Base-by-base conservation (phyloP, 2,888 invertebrate species). In the Abscondita cerata region DNA sequence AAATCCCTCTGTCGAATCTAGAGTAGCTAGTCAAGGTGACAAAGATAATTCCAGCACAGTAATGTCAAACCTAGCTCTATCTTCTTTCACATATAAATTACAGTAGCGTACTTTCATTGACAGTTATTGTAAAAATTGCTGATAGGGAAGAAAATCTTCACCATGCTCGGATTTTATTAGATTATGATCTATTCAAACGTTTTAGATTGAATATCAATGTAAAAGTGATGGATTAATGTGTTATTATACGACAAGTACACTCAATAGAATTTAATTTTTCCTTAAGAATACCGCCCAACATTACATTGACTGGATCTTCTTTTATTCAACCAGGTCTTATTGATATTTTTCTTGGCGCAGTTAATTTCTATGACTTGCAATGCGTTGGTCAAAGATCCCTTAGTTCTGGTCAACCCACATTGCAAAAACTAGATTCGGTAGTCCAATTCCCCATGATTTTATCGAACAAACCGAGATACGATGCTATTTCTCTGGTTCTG, bases 351-450 rank as follows among this genome's bases (percentile, higher is more conserved):
- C 33, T 64, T 41, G 64, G 64, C 3, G 16, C 53, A 0, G 9
- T 48, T 12, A n/a, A 40, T 1, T 60, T 61, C 31, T 64, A 20
- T 12, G 19, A 34, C 6, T 15, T 60, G 20, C 19, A 52, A 6
- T 52, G 53, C 13, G 12, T 36, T n/a, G 56, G 57, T 9, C 64
- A 64, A 52, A 60, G 56, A 11, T 20, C 33, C 12, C 20, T 61
- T 8, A 40, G 41, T 15, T 19, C 52, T 38, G 20, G 38, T 16
- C 16, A 20, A 8, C 52, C 52, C 12, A 33, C 9, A n/a, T 38
- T 64, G n/a, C 64, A 48, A 61, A 64, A 48, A 64, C 64, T 8
- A 11, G 8, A 3, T 52, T 59, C 11, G 63, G 40, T 9, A 59
- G 63, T 0, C 33, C 38, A 3, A 34, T 52, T 36, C 11, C 8